Base-by-base conservation (phyloP, 2,113 vertebrate species). In the Macroglossus sobrinus region DNA sequence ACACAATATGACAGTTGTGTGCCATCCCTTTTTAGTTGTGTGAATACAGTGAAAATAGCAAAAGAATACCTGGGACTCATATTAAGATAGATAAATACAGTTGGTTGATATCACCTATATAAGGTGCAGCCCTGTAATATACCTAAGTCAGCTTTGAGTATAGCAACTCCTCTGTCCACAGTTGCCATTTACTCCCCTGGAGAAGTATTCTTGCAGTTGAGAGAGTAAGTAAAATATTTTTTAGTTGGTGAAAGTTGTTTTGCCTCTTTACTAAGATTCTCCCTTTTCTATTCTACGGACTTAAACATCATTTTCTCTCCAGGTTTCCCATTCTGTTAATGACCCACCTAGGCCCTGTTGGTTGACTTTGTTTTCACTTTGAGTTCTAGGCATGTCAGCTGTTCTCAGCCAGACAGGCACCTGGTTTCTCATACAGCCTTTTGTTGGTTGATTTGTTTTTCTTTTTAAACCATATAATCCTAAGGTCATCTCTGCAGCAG, bases 391-490 rank as follows among this genome's bases (percentile, higher is more conserved):
- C 55, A 5, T 6, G 33, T 24, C 84, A 33, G 0, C 14, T 11
- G 6, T 33, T 76, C 89, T 35, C 72, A 7, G 78, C 7, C 2
- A 45, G 76, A 3, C 4, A 1, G 61, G 19, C 22, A 2, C 16
- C 45, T 4, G 40, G n/a, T 64, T 92, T 94, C 84, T 38, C 53
- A 55, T 2, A 15, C 24, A 30, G 81, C 66, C 80, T 84, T 61
- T 89, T 64, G 82, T 63, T 11, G 40, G 19, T 57, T 79, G 53
- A 9, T 59, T 81, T 15, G 19, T 69, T 89, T 90, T 90, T 63
- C 38, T 80, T 89, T 94, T 79, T 59, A 55, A 96, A 64, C 30
- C 3, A 7, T 22, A 2, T 33, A 35, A 64, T 79, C 86, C 96
- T 61, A 43, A 47, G 66, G 84, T 88, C 24, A 11, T 81, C 53